Percentiles rank a stretch among this genome's conserved stretches.
Conservation (phyloP, 2,797 vertebrate genomes). For the Phoebastria nigripes region DNA sequence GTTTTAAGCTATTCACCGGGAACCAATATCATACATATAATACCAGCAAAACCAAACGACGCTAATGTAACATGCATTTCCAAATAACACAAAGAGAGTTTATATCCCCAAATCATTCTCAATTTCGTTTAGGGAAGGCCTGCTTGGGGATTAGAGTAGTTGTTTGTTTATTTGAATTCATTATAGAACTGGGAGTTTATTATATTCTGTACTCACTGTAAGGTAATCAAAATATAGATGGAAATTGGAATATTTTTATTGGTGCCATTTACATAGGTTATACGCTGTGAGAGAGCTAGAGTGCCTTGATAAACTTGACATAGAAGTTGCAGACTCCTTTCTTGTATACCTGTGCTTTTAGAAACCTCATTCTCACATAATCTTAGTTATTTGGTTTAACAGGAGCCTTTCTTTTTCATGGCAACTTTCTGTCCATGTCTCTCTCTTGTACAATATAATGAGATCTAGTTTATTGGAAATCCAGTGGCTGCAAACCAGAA, state of each 20-base stretch:
- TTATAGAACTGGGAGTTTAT: slow-evolving; percentile 55
- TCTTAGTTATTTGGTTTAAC: not conserved
- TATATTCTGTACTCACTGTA: slow-evolving; percentile 63
- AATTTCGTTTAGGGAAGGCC: slow-evolving; percentile 42
- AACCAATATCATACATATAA: slow-evolving; percentile 30
- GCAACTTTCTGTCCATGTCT: not conserved
- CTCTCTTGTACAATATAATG: not conserved
- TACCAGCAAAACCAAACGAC: slow-evolving; percentile 12
- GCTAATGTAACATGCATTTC: slow-evolving; percentile 35
- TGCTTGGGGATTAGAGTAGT: slow-evolving; percentile 54
- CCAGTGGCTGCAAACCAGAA: not conserved
- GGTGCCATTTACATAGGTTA: slow-evolving; percentile 16
- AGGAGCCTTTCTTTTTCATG: not conserved
- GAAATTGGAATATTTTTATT: slow-evolving; percentile 61
- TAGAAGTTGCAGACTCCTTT: not conserved
- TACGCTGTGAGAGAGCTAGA: not conserved
- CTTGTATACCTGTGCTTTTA: not conserved
- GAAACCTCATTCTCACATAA: not conserved
- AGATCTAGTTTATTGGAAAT: not conserved
- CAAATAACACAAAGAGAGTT: slow-evolving; percentile 47
- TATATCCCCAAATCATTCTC: slow-evolving; percentile 64
- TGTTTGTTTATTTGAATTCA: slow-evolving; percentile 63
- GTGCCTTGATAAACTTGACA: not conserved
- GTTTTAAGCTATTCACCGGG: slow-evolving; percentile 51
- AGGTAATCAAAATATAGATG: slow-evolving; percentile 67